These are phyloP conservation scores for Hydrochoerus hydrochaeris DNA, from an alignment of 2,113 vertebrate genomes.

Conservation along the genomic window DNA sequence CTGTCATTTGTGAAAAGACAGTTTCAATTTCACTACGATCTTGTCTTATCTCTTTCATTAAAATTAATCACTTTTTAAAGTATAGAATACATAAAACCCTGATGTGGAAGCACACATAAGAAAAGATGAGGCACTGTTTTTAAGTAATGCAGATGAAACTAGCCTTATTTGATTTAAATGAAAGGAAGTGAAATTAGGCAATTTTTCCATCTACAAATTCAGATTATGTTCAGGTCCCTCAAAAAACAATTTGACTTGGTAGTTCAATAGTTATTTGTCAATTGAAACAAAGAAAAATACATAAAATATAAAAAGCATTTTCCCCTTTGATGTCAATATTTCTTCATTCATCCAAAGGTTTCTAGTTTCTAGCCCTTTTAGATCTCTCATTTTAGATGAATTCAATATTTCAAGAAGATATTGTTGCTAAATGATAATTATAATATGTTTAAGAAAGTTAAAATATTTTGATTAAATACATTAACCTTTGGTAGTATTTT, in stretches of 20 bases:
- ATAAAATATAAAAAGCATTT: not conserved
- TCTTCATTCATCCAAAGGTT: not conserved
- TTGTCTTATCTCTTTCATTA: not conserved
- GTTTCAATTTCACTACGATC: not conserved
- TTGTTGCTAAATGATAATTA: not conserved
- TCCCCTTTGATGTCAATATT: not conserved
- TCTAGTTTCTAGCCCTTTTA: not conserved
- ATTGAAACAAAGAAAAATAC: not conserved
- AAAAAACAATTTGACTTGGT: not conserved
- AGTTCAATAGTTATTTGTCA: not conserved
- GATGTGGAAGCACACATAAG: not conserved
- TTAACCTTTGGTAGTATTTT: not conserved
- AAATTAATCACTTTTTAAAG: not conserved
- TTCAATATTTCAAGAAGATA: not conserved
- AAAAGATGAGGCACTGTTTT: not conserved
- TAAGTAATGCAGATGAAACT: not conserved
- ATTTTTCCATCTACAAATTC: not conserved
- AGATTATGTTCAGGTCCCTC: not conserved
- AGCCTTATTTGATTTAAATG: not conserved
- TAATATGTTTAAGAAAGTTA: not conserved
- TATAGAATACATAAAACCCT: not conserved
- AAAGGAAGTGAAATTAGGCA: not conserved
- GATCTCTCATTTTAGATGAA: not conserved
- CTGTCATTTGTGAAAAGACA: not conserved
- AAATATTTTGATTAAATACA: not conserved